These are phyloP conservation scores for Flabesymbios commensalis DNA, from an alignment of 2,888 invertebrate genomes.

Conservation along the genomic window DNA sequence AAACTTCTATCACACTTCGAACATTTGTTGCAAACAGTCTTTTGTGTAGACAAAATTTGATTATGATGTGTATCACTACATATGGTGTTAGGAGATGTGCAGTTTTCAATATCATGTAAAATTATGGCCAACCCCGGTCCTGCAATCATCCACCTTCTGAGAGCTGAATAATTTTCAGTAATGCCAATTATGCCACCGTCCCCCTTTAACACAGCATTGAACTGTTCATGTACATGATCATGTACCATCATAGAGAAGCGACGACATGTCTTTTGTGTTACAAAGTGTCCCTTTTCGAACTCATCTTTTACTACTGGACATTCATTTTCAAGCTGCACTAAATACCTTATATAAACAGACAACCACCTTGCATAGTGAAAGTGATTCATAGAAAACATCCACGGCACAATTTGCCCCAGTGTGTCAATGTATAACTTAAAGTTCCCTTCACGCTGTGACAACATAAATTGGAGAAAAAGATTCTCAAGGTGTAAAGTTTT, in stretches of 20 bases:
- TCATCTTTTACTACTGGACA: background rate
- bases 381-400: constrained; percentile 1
- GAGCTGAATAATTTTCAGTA: constrained; percentile 2
- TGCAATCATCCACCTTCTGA: background rate
- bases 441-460: background rate
- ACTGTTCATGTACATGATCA: constrained; percentile 9
- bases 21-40: background rate
- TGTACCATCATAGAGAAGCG: constrained; percentile 3
- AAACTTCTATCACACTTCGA: background rate
- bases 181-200: constrained; percentile 6
- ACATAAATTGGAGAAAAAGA: background rate
- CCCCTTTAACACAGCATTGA: constrained; percentile 4
- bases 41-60: background rate
- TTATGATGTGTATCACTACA: background rate
- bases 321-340: background rate
- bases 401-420: background rate
- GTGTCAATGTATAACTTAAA: background rate
- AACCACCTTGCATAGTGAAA: constrained; percentile 3
- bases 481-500: background rate
- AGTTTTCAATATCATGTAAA: background rate
- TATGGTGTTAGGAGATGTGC: background rate
- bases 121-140: background rate
- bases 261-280: background rate
- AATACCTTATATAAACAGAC: background rate
- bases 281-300: background rate